phyloP scores from a whole-genome alignment of 2,888 invertebrate species.

The Metopia argyrocephala region DNA sequence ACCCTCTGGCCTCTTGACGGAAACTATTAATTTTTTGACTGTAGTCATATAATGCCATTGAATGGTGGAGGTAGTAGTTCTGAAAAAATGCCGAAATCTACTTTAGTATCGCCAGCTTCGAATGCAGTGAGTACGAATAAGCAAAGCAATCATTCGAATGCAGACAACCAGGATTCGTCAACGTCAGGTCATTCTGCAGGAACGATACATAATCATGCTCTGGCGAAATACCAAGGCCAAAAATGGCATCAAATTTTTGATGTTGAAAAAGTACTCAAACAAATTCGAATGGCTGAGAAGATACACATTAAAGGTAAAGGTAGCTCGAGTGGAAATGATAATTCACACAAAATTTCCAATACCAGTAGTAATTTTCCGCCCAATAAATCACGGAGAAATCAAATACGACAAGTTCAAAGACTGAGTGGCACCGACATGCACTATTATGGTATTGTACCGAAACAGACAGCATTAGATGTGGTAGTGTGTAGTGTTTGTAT shows the following conservation, averaged over 20 bases:
- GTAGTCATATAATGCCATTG: not conserved
- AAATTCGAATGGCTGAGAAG: slow-evolving; percentile 72
- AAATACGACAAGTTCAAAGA: slow-evolving; percentile 78
- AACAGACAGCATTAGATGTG: slow-evolving; percentile 86
- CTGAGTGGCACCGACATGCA: slow-evolving; percentile 83
- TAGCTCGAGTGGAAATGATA: slow-evolving; percentile 53
- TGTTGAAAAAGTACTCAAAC: slow-evolving; percentile 73
- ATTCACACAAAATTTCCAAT: slow-evolving; percentile 56
- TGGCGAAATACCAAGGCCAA: slow-evolving; percentile 71
- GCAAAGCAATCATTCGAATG: slow-evolving; percentile 46
- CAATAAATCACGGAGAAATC: slow-evolving; percentile 51
- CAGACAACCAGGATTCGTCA: slow-evolving; percentile 49
- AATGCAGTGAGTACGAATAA: slow-evolving; percentile 52
- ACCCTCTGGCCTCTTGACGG: not conserved
- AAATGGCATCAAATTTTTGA: slow-evolving; percentile 75
- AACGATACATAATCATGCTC: slow-evolving; percentile 40
- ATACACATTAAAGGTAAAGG: slow-evolving; percentile 66
- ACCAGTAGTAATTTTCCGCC: slow-evolving; percentile 71
- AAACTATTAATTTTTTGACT: too few species aligned
- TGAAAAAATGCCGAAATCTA: slow-evolving; percentile 50
- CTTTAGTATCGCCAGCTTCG: slow-evolving; percentile 28
- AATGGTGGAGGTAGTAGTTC: slow-evolving; percentile 11
- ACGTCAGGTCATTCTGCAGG: slow-evolving; percentile 30
- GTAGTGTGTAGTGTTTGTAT: slow-evolving; percentile 89
- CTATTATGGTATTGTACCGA: slow-evolving; percentile 88